These are phyloP conservation scores for Holothuria leucospilota DNA, from an alignment of 53 echinoderm and acorn worm species.

Conservation along the genomic window DNA sequence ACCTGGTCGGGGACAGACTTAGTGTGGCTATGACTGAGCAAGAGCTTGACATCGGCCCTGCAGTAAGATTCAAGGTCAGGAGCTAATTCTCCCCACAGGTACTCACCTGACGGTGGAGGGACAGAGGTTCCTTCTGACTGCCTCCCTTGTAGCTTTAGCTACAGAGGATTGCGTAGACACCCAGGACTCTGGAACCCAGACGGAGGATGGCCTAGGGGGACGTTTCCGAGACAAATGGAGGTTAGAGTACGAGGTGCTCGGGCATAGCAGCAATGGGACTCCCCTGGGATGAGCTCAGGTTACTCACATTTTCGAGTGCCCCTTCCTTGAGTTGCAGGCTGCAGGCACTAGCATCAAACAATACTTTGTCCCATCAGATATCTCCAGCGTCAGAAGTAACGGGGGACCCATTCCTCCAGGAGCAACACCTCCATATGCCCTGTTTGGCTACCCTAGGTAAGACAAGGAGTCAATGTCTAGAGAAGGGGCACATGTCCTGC, in stretches of 20 bases:
- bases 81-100: no score
- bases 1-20: no score
- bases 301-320: background rate
- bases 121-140: no score
- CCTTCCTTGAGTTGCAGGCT: background rate
- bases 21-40: no score
- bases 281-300: background rate
- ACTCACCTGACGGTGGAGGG: no score
- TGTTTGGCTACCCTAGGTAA: no score
- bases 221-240: slow-evolving; percentile 5
- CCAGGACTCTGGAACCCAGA: background rate
- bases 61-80: no score
- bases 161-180: no score
- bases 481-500: no score
- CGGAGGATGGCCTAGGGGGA: background rate
- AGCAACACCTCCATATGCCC: background rate
- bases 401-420: background rate
- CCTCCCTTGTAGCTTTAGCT: no score
- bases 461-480: no score
- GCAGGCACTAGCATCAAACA: background rate
- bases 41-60: no score
- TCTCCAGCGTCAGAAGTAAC: background rate
- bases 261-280: background rate
- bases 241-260: background rate
- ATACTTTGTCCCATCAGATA: background rate